phyloP scores from a whole-genome alignment of 2,888 invertebrate genomes.

The Apodemia mormo region DNA sequence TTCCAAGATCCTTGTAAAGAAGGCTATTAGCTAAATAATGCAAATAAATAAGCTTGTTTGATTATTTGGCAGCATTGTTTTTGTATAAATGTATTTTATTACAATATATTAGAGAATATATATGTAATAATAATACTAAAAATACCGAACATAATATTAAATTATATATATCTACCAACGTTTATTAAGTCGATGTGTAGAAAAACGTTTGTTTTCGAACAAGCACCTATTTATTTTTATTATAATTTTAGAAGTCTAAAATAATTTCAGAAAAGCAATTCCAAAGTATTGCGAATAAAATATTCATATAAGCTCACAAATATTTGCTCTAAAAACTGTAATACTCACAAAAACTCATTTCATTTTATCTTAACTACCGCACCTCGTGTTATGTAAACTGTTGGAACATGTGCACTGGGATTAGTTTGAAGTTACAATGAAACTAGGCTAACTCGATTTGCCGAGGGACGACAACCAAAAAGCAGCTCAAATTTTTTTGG shows the following conservation, averaged over 20 bases:
- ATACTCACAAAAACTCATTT: neutral
- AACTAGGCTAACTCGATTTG: slow-evolving; percentile 6
- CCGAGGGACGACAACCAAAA: slow-evolving; percentile 1
- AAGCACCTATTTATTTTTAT: too few relatives aligned
- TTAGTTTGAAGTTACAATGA: slow-evolving; percentile 5
- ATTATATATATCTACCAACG: too few relatives aligned
- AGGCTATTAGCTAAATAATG: too few relatives aligned
- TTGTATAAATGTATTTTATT: too few relatives aligned
- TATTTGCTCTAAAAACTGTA: neutral
- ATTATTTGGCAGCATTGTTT: too few relatives aligned
- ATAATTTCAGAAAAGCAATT: neutral
- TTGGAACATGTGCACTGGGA: neutral
- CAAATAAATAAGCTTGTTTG: too few relatives aligned
- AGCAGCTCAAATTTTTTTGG: neutral
- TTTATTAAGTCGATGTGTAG: too few relatives aligned
- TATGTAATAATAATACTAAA: too few relatives aligned
- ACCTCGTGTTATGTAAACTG: slow-evolving; percentile 8
- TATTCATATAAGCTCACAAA: neutral
- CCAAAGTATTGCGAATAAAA: neutral
- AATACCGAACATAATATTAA: too few relatives aligned
- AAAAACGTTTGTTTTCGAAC: too few relatives aligned
- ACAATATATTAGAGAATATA: too few relatives aligned
- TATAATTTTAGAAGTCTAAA: neutral
- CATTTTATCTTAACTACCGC: slow-evolving; percentile 4
- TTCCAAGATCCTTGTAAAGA: too few relatives aligned